Percentiles rank a stretch among this genome's conserved stretches.
Conservation (phyloP, 2,888 invertebrate genomes). For the Cylindroiulus punctatus region DNA sequence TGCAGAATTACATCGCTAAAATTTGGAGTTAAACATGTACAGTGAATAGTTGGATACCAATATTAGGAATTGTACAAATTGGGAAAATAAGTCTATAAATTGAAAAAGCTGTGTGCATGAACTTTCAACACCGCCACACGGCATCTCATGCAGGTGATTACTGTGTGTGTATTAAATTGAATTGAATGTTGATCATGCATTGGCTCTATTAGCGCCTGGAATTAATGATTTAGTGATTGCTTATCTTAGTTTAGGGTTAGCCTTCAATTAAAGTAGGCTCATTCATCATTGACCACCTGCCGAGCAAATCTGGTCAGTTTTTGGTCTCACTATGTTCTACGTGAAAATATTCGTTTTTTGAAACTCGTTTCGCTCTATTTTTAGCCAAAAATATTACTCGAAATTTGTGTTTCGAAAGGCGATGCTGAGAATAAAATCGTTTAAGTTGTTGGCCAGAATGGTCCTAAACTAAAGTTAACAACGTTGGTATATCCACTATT, state of each 20-base stretch:
- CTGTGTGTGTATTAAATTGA: no score
- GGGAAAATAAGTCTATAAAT: no score
- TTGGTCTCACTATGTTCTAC: not conserved
- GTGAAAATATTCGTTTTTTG: not conserved
- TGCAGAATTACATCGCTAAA: no score
- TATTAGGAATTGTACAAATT: no score
- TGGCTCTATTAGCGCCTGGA: not conserved
- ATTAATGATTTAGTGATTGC: not conserved
- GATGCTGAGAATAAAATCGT: not conserved
- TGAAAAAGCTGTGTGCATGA: no score
- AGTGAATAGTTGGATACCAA: no score
- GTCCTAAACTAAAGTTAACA: slow-evolving; percentile 5
- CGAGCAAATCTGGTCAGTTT: slow-evolving; percentile 29
- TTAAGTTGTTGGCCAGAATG: slow-evolving; percentile 1
- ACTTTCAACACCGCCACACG: no score
- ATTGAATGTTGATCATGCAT: not conserved
- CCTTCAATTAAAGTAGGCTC: not conserved
- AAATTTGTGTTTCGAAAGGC: not conserved
- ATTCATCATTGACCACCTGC: slow-evolving; percentile 19
- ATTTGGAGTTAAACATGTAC: no score
- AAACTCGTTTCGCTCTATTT: slow-evolving; percentile 23
- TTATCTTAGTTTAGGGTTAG: not conserved
- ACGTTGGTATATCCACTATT: not conserved
- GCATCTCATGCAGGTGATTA: no score
- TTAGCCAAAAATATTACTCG: not conserved